Conservation (phyloP, 2,113 vertebrate genomes). For the Eudyptes chrysolophus region DNA sequence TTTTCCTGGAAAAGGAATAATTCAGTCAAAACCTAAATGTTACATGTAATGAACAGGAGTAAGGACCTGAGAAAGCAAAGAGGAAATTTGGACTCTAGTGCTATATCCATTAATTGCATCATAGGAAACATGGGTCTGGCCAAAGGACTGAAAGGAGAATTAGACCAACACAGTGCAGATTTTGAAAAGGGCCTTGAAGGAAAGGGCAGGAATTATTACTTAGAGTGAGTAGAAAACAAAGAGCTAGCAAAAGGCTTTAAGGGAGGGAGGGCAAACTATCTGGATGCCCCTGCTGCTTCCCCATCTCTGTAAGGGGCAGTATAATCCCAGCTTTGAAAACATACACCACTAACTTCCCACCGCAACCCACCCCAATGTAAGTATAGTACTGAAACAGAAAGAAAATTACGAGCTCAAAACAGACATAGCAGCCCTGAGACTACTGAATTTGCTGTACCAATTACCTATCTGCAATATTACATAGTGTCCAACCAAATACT, state of each 20-base stretch:
- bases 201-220: neutral
- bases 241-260: neutral
- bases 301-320: neutral
- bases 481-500: slow-evolving; percentile 1
- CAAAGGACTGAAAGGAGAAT: neutral
- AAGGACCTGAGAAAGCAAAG: neutral
- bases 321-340: neutral
- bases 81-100: neutral
- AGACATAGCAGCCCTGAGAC: neutral
- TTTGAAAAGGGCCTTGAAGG: neutral
- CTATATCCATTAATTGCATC: neutral
- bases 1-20: neutral
- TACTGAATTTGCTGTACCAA: slow-evolving; percentile 1
- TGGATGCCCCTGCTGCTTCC: neutral
- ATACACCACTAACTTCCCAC: neutral
- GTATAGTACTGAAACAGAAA: neutral
- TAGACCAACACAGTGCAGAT: neutral
- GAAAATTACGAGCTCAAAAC: neutral
- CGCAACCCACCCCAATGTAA: neutral
- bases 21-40: neutral
- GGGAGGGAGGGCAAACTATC: fast-evolving
- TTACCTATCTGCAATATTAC: neutral
- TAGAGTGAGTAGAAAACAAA: neutral
- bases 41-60: neutral
- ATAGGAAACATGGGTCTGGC: neutral